Evolutionary conservation across 2,797 vertebrate genomes (phyloP).

Genomic region (Rallus crepitans): DNA sequence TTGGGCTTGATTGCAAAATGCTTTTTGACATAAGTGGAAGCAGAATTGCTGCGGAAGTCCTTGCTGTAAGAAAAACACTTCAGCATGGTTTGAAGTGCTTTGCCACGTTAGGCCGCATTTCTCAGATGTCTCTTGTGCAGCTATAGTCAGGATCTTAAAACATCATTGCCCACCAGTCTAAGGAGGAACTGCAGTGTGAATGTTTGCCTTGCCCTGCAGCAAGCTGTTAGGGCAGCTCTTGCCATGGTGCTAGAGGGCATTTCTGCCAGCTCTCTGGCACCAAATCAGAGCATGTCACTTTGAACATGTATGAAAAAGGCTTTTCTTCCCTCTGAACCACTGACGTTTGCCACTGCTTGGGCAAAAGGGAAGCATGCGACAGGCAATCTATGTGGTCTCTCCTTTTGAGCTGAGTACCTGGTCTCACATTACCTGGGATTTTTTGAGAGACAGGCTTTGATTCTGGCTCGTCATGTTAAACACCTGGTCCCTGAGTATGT

Average conservation of each 20-base stretch:
- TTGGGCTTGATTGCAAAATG: slow-evolving; percentile 23
- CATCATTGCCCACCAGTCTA: fast-evolving
- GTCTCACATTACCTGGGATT: neutral
- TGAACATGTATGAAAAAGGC: neutral
- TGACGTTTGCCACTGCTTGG: neutral
- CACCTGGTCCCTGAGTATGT: neutral
- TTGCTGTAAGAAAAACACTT: slow-evolving; percentile 25
- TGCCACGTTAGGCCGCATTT: neutral
- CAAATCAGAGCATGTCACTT: fast-evolving
- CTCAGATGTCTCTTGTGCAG: neutral
- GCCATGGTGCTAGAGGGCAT: neutral
- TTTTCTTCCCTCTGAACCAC: neutral
- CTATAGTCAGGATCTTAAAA: neutral
- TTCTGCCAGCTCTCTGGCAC: neutral
- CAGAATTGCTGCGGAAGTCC: neutral
- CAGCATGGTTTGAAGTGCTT: neutral
- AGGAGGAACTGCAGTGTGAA: neutral
- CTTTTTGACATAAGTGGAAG: slow-evolving; percentile 33
- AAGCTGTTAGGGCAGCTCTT: neutral
- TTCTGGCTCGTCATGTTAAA: neutral
- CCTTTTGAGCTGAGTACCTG: neutral
- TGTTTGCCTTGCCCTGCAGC: neutral
- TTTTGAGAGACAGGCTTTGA: neutral
- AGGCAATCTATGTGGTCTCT: neutral
- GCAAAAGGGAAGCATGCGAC: neutral